phyloP scores from a whole-genome alignment of 2,888 invertebrate species.

The Nemapogon koenigi region DNA sequence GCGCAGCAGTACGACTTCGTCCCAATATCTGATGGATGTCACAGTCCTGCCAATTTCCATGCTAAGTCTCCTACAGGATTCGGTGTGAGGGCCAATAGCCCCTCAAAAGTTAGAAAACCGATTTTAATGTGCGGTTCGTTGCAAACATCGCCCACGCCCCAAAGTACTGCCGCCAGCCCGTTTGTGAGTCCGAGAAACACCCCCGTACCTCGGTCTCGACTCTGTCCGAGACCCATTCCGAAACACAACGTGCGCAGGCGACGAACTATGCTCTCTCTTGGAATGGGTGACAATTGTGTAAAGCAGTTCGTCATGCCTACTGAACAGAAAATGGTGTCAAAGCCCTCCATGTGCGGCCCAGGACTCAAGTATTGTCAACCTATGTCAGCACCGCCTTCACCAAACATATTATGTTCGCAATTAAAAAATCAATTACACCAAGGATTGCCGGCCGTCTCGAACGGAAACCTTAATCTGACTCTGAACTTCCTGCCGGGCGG shows the following conservation, averaged over 20 bases:
- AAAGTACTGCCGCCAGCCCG: conserved; percentile 76
- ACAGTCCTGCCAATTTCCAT: conserved; percentile 33
- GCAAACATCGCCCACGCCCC: conserved; percentile 57
- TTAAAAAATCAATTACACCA: conserved; percentile 58
- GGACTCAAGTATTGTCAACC: conserved; percentile 51
- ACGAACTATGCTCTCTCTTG: conserved; percentile 40
- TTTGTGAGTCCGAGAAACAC: conserved; percentile 85
- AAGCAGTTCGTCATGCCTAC: conserved; percentile 52
- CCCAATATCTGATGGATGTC: conserved; percentile 69
- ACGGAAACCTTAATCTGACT: conserved; percentile 48
- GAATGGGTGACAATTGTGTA: conserved; percentile 32
- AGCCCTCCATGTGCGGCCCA: conserved; percentile 31
- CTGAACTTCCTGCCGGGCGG: conserved; percentile 47
- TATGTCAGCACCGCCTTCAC: conserved; percentile 75
- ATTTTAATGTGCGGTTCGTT: conserved; percentile 45
- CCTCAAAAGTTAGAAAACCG: conserved; percentile 38
- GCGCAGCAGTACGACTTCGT: conserved; percentile 85
- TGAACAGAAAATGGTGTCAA: conserved; percentile 46
- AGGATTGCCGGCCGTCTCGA: conserved; percentile 37
- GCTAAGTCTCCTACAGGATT: conserved; percentile 50
- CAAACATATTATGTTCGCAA: conserved; percentile 54
- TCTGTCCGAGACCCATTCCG: conserved; percentile 59
- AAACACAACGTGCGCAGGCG: conserved; percentile 43
- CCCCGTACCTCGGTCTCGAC: conserved; percentile 72
- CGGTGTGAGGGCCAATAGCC: conserved; percentile 41